Conservation (phyloP, 2,113 vertebrate genomes). For the Mustela nigripes region DNA sequence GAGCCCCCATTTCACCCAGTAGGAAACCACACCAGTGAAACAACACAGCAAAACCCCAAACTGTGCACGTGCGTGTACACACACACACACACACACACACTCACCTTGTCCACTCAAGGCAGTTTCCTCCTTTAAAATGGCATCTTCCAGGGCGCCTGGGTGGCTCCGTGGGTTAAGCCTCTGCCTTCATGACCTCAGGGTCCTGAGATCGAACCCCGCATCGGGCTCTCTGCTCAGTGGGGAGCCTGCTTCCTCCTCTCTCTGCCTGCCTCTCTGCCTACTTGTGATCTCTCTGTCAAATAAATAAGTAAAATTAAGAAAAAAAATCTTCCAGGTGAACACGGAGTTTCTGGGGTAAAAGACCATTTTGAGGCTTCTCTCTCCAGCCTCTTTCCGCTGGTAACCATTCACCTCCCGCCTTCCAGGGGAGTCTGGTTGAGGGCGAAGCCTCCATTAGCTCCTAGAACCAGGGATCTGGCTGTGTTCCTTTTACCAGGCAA, state of each 20-base stretch:
- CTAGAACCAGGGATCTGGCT: background rate
- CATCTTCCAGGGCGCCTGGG: background rate
- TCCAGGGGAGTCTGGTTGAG: background rate
- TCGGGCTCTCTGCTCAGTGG: too few species aligned
- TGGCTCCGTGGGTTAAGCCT: too few species aligned
- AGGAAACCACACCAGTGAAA: background rate
- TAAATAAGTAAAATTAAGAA: too few species aligned
- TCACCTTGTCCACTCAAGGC: background rate
- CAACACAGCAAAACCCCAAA: background rate
- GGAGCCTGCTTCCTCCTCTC: too few species aligned
- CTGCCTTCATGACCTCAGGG: too few species aligned
- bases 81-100: too few species aligned
- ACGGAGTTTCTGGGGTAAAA: background rate
- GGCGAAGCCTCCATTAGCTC: background rate
- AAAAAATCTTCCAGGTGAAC: background rate
- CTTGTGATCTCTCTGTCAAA: too few species aligned
- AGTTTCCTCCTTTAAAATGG: background rate
- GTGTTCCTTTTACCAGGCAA: background rate
- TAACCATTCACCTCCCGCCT: background rate
- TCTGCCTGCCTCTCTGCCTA: too few species aligned
- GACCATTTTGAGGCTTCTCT: background rate
- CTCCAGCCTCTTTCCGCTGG: background rate
- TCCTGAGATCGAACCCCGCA: too few species aligned
- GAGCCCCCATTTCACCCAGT: background rate
- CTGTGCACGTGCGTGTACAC: rapidly evolving